Evolutionary conservation across 1,140 invertebrate genomes (phyloP).

Genomic region (Lucilia cuprina): DNA sequence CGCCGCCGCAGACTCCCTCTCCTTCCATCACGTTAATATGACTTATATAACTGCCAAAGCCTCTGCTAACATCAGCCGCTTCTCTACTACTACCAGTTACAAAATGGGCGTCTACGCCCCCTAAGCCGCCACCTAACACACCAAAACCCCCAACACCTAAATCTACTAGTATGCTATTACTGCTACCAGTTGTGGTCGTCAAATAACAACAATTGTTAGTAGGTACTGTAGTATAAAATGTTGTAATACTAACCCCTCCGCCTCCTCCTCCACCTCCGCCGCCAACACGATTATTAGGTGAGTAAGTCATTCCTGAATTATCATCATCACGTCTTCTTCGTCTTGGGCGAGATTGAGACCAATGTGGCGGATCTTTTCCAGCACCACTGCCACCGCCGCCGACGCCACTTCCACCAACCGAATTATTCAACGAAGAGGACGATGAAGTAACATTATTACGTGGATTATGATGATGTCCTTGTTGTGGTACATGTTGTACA

Average conservation of each 20-base stretch:
- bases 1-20: constrained; percentile 27
- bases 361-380: constrained; percentile 50
- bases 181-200: neutral
- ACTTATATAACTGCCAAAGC: constrained; percentile 37
- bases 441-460: constrained; percentile 38
- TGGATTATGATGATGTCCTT: constrained; percentile 40
- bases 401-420: constrained; percentile 41
- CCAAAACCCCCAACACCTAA: constrained; percentile 34
- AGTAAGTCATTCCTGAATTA: constrained; percentile 48
- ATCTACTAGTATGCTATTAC: constrained; percentile 37
- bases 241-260: constrained; percentile 45
- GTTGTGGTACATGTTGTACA: constrained; percentile 36
- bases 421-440: constrained; percentile 50
- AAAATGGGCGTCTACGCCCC: constrained; percentile 21
- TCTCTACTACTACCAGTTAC: constrained; percentile 15
- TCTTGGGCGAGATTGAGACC: constrained; percentile 49
- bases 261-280: constrained; percentile 40
- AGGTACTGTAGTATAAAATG: constrained; percentile 37
- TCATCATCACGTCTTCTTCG: constrained; percentile 59
- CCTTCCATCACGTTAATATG: constrained; percentile 30
- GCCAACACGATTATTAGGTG: constrained; percentile 51
- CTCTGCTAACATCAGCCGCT: constrained; percentile 26
- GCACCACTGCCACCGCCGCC: constrained; percentile 34
- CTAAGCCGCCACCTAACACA: constrained; percentile 21
- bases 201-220: constrained; percentile 27